These are phyloP conservation scores for Cancer borealis DNA, from an alignment of 2,888 invertebrate genomes.

Conservation along the genomic window DNA sequence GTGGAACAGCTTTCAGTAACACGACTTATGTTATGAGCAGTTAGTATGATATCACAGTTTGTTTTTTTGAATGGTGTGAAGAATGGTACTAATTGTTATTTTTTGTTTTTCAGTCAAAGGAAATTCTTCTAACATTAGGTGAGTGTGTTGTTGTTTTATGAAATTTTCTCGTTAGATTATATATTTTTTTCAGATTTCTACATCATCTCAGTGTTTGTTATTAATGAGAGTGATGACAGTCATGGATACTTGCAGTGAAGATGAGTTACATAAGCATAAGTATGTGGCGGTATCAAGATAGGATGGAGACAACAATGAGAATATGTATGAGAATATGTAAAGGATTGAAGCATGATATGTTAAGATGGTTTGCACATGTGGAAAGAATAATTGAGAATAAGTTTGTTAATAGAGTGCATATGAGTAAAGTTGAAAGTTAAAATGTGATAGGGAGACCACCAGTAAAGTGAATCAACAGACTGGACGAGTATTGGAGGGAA, in stretches of 20 bases:
- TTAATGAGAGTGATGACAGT: too few relatives aligned
- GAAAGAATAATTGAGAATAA: background rate
- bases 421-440: too few relatives aligned
- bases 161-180: background rate
- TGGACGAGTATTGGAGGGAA: too few relatives aligned
- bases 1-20: background rate
- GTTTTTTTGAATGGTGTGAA: background rate
- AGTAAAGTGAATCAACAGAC: too few relatives aligned
- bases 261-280: too few relatives aligned
- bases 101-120: conserved; percentile 63
- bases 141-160: background rate
- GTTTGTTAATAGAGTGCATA: too few relatives aligned
- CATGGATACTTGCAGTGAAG: too few relatives aligned
- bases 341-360: too few relatives aligned
- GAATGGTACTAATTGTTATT: background rate
- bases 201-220: background rate
- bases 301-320: too few relatives aligned
- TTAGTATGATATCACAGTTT: background rate
- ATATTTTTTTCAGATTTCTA: background rate
- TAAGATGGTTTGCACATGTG: background rate
- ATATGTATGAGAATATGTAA: too few relatives aligned
- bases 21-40: background rate
- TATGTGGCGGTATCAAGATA: too few relatives aligned
- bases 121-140: conserved; percentile 67
- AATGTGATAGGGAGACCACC: too few relatives aligned